Evolutionary conservation across 2,113 vertebrate genomes (phyloP), one percentile per base, ranked within the genome.

Genomic region (Lepus europaeus): DNA sequence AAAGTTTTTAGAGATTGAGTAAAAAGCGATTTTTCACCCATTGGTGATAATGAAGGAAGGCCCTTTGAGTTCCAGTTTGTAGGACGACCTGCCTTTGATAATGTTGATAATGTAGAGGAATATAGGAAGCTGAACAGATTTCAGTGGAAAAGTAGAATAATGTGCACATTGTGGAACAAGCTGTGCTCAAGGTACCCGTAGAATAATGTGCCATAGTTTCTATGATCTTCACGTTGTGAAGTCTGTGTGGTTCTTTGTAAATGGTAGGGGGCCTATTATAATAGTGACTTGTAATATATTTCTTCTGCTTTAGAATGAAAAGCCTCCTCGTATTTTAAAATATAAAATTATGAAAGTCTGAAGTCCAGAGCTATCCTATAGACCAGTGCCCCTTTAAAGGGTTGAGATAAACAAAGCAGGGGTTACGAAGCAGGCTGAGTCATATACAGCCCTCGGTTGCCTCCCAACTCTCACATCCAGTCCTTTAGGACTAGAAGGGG

Each of bases 211-310:
- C 19, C 29, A 25, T 29, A 29, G 8, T 29, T 89, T 69, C 68
- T 86, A 20, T 74, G 73, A 89, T 90, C 53, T 78, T 90, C 82
- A 56, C 13, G 17, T 33, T 31, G 61, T 70, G 5, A 88, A 69
- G 68, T 73, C 72, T 36, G 19, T 68, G 9, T 77, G 49, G 8
- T 73, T 89, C 36, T 95, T 91, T 90, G 68, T 56, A 90, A 74
- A 59, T 20, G 33, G 61, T 70, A 86, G 64, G 27, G 90, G 36
- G 8, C 53, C 31, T 81, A 68, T 87, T 70, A 82, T 17, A 59
- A 80, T n/a, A 88, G 79, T 79, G 81, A 36, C 29, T 74, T 69
- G 9, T 27, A 84, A 63, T 81, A 51, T 25, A 72, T 88, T 81
- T 88, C 29, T 23, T 80, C 39, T 23, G 82, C 33, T 86, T 88